A percentile compares a stretch with the other conserved stretches of the same genome.
phyloP scores from a whole-genome alignment of 2,113 vertebrate species.

The Lanius ludovicianus region DNA sequence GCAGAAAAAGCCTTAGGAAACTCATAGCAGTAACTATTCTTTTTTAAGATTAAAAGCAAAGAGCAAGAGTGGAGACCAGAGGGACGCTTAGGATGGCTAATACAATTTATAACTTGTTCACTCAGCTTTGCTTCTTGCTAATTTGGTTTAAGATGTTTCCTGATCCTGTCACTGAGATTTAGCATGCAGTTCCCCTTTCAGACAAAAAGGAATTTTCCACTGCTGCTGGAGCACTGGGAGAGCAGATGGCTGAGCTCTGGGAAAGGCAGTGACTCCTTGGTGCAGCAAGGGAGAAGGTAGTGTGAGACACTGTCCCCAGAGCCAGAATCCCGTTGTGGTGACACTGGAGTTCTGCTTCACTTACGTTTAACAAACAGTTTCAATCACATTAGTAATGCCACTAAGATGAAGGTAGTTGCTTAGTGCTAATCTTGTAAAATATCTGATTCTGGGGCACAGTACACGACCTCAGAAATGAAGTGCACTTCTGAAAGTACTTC shows the following conservation, averaged over 20 bases:
- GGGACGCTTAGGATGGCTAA: background rate
- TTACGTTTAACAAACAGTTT: background rate
- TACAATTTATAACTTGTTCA: background rate
- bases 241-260: conserved; percentile 3
- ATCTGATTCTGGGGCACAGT: background rate
- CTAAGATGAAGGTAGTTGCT: background rate
- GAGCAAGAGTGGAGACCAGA: background rate
- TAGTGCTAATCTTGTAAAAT: background rate
- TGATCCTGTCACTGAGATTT: background rate
- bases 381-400: background rate
- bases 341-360: background rate
- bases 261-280: background rate
- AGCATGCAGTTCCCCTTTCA: background rate
- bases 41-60: conserved; percentile 13
- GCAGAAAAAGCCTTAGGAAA: background rate
- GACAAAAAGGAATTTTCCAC: conserved; percentile 38
- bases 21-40: background rate
- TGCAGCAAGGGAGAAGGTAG: background rate
- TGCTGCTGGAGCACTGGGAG: background rate
- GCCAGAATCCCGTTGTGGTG: background rate
- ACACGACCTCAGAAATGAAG: background rate
- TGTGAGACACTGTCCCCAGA: background rate
- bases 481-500: background rate
- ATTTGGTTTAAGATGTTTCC: conserved; percentile 38
- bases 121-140: background rate